phyloP scores from a whole-genome alignment of 2,888 invertebrate genomes.

The Chelonus formosanus region DNA sequence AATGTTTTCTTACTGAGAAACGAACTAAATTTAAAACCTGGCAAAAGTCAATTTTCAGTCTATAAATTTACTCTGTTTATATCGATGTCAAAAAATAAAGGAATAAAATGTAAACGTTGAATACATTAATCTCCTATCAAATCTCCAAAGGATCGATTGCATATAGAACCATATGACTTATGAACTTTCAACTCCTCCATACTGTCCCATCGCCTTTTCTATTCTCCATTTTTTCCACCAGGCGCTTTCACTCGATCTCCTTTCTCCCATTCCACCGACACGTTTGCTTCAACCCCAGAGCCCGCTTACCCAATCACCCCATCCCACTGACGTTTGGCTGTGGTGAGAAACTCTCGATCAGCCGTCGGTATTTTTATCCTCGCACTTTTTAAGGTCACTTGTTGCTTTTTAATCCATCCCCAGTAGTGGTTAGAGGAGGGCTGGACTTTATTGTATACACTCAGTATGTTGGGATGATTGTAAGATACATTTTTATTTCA shows the following conservation, averaged over 20 bases:
- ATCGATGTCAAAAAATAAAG: too few species aligned
- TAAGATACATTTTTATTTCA: too few species aligned
- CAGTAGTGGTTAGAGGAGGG: conserved; percentile 43
- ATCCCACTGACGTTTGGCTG: conserved; percentile 33
- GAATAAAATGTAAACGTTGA: background rate
- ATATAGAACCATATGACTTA: conserved; percentile 38
- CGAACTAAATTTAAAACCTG: background rate
- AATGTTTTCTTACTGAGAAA: background rate
- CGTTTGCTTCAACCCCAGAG: conserved; percentile 37
- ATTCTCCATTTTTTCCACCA: conserved; percentile 18
- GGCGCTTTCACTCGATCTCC: conserved; percentile 18
- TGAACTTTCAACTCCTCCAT: conserved; percentile 39
- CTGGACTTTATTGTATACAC: conserved; percentile 19
- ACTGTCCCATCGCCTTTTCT: conserved; percentile 24
- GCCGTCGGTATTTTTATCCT: conserved; percentile 59
- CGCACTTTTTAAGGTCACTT: conserved; percentile 63
- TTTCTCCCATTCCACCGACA: conserved; percentile 23
- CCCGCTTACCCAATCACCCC: conserved; percentile 42
- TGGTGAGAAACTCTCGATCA: conserved; percentile 59
- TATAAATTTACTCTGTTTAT: too few species aligned
- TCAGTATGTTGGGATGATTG: too few species aligned
- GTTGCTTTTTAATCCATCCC: conserved; percentile 62
- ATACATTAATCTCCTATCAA: conserved; percentile 16
- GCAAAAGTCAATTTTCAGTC: background rate
- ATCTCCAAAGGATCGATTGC: conserved; percentile 17